Conservation (phyloP, 2,888 invertebrate genomes). For the Allacma fusca region DNA sequence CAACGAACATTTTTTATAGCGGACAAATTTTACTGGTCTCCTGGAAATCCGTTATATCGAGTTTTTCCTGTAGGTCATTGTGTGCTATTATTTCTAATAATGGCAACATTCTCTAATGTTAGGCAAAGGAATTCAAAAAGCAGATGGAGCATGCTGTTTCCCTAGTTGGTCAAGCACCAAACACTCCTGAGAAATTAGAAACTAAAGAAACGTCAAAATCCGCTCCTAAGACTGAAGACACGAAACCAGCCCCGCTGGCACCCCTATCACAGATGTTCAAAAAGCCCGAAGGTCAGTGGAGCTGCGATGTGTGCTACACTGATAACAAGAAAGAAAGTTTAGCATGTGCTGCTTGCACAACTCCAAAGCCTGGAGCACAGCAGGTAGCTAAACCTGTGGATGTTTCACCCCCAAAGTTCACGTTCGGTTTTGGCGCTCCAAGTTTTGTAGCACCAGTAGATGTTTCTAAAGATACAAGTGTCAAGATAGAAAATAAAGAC, state of each 20-base stretch:
- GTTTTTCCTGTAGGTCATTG: too few relatives aligned
- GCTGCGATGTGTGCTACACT: slow-evolving; percentile 70
- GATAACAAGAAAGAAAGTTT: slow-evolving; percentile 66
- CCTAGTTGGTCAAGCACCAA: slow-evolving; percentile 16
- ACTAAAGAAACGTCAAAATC: neutral
- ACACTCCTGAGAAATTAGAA: slow-evolving; percentile 30
- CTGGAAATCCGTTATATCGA: too few relatives aligned
- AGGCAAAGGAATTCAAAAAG: slow-evolving; percentile 41
- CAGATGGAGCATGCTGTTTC: slow-evolving; percentile 34
- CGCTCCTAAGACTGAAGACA: slow-evolving; percentile 20
- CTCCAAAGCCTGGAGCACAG: slow-evolving; percentile 65
- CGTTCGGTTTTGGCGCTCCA: slow-evolving; percentile 42
- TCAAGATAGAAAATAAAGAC: neutral
- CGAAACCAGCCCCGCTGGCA: neutral
- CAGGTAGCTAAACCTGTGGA: neutral
- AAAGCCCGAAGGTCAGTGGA: slow-evolving; percentile 68
- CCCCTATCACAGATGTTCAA: slow-evolving; percentile 62
- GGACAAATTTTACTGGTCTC: too few relatives aligned
- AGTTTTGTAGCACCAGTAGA: neutral
- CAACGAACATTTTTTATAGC: too few relatives aligned
- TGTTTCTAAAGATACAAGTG: neutral
- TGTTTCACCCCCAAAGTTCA: slow-evolving; percentile 28
- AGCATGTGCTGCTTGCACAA: slow-evolving; percentile 69
- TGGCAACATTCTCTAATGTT: neutral
- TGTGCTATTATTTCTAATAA: too few relatives aligned